These are phyloP conservation scores for Oncorhynchus clarkii DNA, from an alignment of 2,113 vertebrate genomes.

Conservation along the genomic window DNA sequence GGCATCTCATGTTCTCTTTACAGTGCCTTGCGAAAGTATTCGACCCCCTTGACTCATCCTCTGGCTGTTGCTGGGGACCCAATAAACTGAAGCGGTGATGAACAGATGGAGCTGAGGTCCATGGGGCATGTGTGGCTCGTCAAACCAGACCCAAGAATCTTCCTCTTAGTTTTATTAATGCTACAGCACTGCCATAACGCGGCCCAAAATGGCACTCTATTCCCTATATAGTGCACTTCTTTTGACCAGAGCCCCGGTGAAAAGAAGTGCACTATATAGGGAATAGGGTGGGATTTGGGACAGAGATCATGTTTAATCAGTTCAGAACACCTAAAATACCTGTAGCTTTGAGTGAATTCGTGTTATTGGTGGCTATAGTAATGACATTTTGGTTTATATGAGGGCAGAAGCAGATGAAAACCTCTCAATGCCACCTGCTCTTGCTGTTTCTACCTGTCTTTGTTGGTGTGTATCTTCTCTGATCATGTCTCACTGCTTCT, in stretches of 20 bases:
- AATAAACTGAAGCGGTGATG: slow-evolving; percentile 60
- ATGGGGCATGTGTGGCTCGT: slow-evolving; percentile 53
- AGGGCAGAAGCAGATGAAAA: neutral
- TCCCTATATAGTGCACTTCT: too few species aligned
- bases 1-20: too few species aligned
- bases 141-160: slow-evolving; percentile 29
- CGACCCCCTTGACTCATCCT: slow-evolving; percentile 47
- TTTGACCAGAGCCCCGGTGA: too few species aligned
- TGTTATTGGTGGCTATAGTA: neutral
- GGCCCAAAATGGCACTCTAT: too few species aligned
- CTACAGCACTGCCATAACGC: neutral
- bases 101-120: slow-evolving; percentile 73
- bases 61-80: slow-evolving; percentile 64
- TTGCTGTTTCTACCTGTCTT: neutral
- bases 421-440: neutral
- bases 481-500: neutral
- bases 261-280: too few species aligned
- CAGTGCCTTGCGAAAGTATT: too few species aligned
- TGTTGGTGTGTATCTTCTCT: neutral
- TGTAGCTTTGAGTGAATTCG: neutral
- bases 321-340: neutral
- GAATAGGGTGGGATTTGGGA: too few species aligned
- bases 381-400: neutral
- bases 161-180: slow-evolving; percentile 5
- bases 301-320: neutral